Conservation (phyloP, 35 echinoderm and acorn worm genomes). For the Ophiothrix spiculata region DNA sequence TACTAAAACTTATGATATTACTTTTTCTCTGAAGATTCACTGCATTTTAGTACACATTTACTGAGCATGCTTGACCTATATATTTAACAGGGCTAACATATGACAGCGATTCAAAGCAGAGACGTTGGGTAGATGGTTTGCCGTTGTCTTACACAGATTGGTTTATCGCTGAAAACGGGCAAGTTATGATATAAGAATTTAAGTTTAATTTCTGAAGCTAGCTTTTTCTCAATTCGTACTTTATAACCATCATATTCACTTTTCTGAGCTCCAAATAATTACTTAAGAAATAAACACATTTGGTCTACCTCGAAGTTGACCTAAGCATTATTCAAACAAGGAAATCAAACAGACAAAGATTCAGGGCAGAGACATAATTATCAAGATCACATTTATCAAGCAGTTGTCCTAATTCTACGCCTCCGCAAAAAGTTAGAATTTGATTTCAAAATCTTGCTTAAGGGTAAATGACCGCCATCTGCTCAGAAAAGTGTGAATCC, state of each 20-base stretch:
- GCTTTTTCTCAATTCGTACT: background rate
- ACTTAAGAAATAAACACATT: background rate
- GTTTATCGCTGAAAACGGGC: constrained; percentile 41
- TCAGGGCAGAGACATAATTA: too few relatives aligned
- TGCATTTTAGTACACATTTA: background rate
- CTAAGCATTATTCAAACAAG: background rate
- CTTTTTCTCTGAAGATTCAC: background rate
- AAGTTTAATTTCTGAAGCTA: background rate
- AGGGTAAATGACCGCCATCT: too few relatives aligned
- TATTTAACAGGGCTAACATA: constrained; percentile 54
- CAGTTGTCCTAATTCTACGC: too few relatives aligned
- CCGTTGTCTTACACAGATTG: constrained; percentile 91
- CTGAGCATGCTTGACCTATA: background rate
- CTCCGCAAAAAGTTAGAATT: too few relatives aligned
- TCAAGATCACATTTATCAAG: too few relatives aligned
- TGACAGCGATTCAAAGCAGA: constrained; percentile 25
- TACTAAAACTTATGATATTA: background rate
- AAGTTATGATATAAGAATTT: background rate
- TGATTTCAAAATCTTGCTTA: too few relatives aligned
- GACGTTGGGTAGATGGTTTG: constrained; percentile 65
- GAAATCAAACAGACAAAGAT: too few relatives aligned
- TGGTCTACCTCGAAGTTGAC: background rate
- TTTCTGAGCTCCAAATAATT: background rate
- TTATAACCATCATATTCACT: background rate
- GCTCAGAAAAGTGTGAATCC: too few relatives aligned